These are phyloP conservation scores for Anseranas semipalmata DNA, from an alignment of 2,113 vertebrate species.

Conservation along the genomic window DNA sequence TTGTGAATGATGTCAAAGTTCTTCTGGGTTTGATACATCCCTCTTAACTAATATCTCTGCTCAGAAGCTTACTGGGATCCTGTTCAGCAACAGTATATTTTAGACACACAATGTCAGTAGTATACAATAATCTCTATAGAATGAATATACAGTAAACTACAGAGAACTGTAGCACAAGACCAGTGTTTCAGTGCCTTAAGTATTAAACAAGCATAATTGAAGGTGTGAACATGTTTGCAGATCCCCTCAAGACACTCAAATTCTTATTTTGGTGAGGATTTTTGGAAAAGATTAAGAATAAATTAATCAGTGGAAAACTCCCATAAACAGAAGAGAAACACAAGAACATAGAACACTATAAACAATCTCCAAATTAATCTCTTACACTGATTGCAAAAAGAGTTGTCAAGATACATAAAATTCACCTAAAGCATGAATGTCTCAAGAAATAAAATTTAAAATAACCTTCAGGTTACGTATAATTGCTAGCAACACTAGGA, in stretches of 20 bases:
- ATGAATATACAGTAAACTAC: neutral
- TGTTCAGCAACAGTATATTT: neutral
- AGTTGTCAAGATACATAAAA: neutral
- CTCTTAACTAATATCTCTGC: conserved; percentile 17
- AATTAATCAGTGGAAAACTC: neutral
- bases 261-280: neutral
- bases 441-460: neutral
- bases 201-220: neutral
- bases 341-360: neutral
- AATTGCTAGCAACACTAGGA: neutral
- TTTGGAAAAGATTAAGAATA: neutral
- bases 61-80: neutral
- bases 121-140: neutral
- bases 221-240: neutral
- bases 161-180: neutral
- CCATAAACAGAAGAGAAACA: neutral
- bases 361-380: neutral
- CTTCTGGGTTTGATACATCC: neutral
- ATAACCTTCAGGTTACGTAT: neutral
- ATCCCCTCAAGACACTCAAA: neutral
- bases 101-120: neutral
- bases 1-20: conserved; percentile 58
- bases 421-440: neutral
- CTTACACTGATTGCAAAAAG: neutral
- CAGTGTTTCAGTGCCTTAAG: neutral